Base-by-base conservation (phyloP, 2,888 invertebrate genomes). In the Apamea anceps region DNA sequence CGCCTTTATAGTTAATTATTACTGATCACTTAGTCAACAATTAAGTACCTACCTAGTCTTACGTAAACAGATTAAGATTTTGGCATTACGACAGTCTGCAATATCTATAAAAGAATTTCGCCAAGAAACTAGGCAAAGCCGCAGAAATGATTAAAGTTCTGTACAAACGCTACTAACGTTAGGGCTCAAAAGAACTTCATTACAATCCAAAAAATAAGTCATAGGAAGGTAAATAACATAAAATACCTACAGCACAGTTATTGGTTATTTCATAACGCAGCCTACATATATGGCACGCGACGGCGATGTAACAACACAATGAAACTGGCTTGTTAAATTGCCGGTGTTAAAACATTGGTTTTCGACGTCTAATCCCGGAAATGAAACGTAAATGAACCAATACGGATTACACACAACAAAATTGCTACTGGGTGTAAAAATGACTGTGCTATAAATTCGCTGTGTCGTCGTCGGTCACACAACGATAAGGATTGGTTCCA, bases 321-420 rank as follows among this genome's bases (percentile, higher is more conserved):
- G 57, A 37, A 54, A 62, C 60, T 13, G n/a, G 62, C 60, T 51
- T 57, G 42, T n/a, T 51, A 21, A 32, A 45, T 42, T 67, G 63
- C 62, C 62, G 51, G 62, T 74, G 32, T 72, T 65, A 28, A 57
- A 75, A 70, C 60, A 83, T 73, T 71, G 63, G 12, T 75, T 73
- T 67, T 54, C 42, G 65, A 73, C 45, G 75, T 79, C 37, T 71
- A 62, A 72, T 62, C 75, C 73, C 66, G 87, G 84, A 87, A 84
- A 80, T 80, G 51, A 74, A 80, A 77, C 67, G 72, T 67, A 65
- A 74, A 85, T 74, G 81, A 82, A 62, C 57, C 42, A 67, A 63
- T 32, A 32, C 18, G 54, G 32, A 71, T 78, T 45, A 67, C 63
- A 66, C 37, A 72, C n/a, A 51, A 77, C 62, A 77, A 72, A 82